These are phyloP conservation scores for Arctocebus calabarensis DNA, from an alignment of 2,797 vertebrate genomes.

Conservation along the genomic window DNA sequence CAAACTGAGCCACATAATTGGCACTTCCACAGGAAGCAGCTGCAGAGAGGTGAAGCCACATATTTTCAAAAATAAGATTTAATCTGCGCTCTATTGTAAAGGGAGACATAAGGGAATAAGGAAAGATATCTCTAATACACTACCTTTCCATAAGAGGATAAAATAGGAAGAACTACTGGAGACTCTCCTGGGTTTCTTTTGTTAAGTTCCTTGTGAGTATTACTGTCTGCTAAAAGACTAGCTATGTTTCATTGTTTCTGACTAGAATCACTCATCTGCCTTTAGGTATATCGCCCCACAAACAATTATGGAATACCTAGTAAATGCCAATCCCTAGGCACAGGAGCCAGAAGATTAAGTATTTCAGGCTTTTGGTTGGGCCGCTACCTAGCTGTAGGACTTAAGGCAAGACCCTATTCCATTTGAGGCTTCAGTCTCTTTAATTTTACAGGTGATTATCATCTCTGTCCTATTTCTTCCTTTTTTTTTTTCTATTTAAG, in stretches of 20 bases:
- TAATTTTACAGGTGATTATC: slow-evolving; percentile 26
- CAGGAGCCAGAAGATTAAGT: neutral
- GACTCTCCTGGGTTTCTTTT: neutral
- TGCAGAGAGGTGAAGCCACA: neutral
- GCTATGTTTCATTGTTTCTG: slow-evolving; percentile 27
- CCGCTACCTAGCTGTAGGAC: neutral
- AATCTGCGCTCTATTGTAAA: neutral
- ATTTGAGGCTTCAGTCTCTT: slow-evolving; percentile 13
- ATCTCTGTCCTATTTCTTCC: neutral
- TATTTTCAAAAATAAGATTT: neutral
- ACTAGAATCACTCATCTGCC: neutral
- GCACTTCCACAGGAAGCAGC: slow-evolving; percentile 13
- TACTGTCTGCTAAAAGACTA: slow-evolving; percentile 41
- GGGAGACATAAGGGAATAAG: neutral
- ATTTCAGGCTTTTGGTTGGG: slow-evolving; percentile 4
- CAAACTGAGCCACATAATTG: slow-evolving; percentile 7
- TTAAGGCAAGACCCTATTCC: neutral
- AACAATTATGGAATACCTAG: neutral
- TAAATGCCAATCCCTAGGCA: neutral
- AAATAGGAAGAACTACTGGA: slow-evolving; percentile 2
- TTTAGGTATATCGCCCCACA: neutral
- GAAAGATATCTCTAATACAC: neutral
- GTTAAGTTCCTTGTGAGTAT: neutral
- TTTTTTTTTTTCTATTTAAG: too few species aligned
- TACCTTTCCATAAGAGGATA: slow-evolving; percentile 1